A percentile compares a stretch with the other conserved stretches of the same genome.
Conservation (phyloP, 2,888 invertebrate species). For the Cephus rjabovi region DNA sequence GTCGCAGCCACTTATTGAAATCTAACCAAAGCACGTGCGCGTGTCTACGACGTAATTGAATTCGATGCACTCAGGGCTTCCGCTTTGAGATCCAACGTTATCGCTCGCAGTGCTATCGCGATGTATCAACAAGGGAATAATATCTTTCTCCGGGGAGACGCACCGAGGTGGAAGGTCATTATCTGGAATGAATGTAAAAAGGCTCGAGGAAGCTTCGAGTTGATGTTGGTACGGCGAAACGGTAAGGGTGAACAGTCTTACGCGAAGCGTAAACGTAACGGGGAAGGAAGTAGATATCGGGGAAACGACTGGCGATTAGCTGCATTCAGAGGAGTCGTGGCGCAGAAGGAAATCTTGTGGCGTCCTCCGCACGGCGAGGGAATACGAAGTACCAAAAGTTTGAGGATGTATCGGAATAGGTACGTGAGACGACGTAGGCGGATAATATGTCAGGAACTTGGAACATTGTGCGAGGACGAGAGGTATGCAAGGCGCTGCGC, state of each 20-base stretch:
- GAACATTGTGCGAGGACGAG: background rate
- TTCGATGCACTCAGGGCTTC: background rate
- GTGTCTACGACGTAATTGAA: background rate
- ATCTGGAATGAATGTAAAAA: background rate
- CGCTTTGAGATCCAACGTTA: background rate
- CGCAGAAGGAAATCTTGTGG: background rate
- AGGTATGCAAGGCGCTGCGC: background rate
- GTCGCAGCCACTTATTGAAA: background rate
- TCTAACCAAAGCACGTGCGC: background rate
- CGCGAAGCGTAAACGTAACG: background rate
- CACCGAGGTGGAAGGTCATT: background rate
- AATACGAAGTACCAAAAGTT: background rate
- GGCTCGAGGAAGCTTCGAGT: background rate
- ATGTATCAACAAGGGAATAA: background rate
- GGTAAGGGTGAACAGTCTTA: background rate
- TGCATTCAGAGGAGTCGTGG: background rate
- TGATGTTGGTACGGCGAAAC: background rate
- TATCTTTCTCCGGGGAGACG: background rate
- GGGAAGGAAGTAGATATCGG: background rate
- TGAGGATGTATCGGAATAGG: background rate
- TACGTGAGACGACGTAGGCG: background rate
- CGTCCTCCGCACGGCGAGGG: background rate
- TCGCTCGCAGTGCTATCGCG: background rate
- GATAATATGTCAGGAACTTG: background rate
- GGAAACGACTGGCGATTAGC: background rate